Conservation (phyloP, 2,797 vertebrate species). For the Ctenochaetus hawaiiensis region DNA sequence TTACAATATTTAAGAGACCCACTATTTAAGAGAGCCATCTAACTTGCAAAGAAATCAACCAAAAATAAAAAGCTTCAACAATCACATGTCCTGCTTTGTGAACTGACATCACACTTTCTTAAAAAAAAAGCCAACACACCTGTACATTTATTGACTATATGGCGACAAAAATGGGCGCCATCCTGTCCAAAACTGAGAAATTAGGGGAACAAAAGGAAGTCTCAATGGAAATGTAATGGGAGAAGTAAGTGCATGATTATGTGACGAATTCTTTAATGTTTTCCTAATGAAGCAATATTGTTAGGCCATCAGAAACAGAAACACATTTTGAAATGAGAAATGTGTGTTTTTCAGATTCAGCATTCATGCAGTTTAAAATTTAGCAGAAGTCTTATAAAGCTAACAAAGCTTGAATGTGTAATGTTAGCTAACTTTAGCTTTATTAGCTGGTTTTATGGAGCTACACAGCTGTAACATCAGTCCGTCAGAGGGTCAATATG, state of each 20-base stretch:
- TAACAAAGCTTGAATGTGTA: neutral
- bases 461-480: neutral
- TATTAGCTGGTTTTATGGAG: too few species aligned
- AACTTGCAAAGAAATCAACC: neutral
- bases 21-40: neutral
- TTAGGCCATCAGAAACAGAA: too few species aligned
- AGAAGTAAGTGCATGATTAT: neutral
- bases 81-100: neutral
- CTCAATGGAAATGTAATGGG: neutral
- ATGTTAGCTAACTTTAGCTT: neutral
- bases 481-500: too few species aligned
- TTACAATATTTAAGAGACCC: neutral
- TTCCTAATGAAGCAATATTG: neutral
- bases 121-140: neutral
- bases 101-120: neutral
- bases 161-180: neutral
- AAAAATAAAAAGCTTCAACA: neutral
- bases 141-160: neutral
- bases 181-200: neutral
- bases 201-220: neutral
- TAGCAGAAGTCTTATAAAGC: neutral
- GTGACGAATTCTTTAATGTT: neutral
- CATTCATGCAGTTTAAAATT: neutral
- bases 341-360: neutral
- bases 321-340: neutral